Evolutionary conservation across 64 coral and sea anemone genomes (phyloP), one percentile per base, ranked within the genome.

Genomic region (Montipora sp.): DNA sequence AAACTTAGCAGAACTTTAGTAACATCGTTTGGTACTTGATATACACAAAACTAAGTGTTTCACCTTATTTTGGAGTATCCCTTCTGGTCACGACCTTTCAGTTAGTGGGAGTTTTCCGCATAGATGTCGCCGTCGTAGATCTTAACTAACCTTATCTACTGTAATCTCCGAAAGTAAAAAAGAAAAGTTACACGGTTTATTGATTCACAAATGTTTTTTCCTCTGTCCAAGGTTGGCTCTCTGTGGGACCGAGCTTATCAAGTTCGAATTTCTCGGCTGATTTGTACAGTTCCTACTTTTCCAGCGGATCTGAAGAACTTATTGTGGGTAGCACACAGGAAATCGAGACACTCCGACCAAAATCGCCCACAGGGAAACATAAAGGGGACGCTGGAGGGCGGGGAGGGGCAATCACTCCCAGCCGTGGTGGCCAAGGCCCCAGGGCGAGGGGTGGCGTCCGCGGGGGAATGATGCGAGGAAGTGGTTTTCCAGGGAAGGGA

Each of bases 211-310:
- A 7, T 69, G 16, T 51, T 71, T 13, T 71, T 51, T 70, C 19
- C 8, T 50, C 48, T 72, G 0, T 72, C 11, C 12, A 68, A 99
- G 98, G 98, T 49, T 99, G 98, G 98, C 87, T 99, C 3, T 96
- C 98, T 58, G 98, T 96, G 18, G 98, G 98, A 59, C 95, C 94
- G 55, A 89, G 96, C 48, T 75, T 99, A 3, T 94, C 98, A 23
- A 99, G 98, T 66, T 92, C 94, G 86, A 99, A 99, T 73, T 99
- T 99, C 36, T 99, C 98, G 21, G 93, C 92, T 19, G 98, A 99
- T 4, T 76, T 91, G 5, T 99, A 96, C 87, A 99, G 96, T 21
- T 89, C 98, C 18, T 94, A 99, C 92, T 99, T 99, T 46, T 89
- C 73, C 4, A 92, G 51, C 67, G 68, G 73, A 18, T 89, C 98